Evolutionary conservation across 1,140 invertebrate species (phyloP), one percentile per base, ranked within the genome.

Genomic region (Teleopsis dalmanni): DNA sequence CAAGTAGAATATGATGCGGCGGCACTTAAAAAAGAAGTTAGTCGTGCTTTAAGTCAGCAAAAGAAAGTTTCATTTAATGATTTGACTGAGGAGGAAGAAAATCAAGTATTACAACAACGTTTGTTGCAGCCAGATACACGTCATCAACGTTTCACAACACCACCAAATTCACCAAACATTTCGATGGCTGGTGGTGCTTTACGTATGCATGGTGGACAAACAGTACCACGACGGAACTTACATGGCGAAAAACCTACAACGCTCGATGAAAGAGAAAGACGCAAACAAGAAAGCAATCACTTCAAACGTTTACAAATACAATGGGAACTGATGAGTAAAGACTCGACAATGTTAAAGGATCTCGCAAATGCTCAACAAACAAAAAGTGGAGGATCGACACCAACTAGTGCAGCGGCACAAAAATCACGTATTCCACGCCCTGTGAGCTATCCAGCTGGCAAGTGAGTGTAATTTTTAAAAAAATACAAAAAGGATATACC

Each of bases 261-360:
- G 0, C 45, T 64, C 10, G 66, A 67, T 8, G 64, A 60, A 26
- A 42, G 58, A 21, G 65, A 70, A 52, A 64, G 67, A 55, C 62
- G 60, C 2, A 71, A 71, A 49, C 67, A 69, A 27, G 62, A 65
- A 36, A 71, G 62, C 31, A 71, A 71, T 62, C 67, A 67, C 41
- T 92, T 91, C 70, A 79, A 84, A 31, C 79, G 84, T 26, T 68
- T 93, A 25, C 88, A 91, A 59, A 81, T 87, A 65, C 88, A 89
- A 62, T 93, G 88, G 89, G 89, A 93, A 69, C 77, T 85, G 65
- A 76, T 90, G 49, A 80, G 77, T 56, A 78, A 76, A 48, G 75
- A 70, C 38, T 68, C 65, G 8, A 63, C 55, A 43, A 64, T 69
- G 61, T 54, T 65, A 14, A 69, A 67, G 42, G 65, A 70, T 27